Conservation (phyloP, 2,113 vertebrate genomes). For the Numenius arquata region DNA sequence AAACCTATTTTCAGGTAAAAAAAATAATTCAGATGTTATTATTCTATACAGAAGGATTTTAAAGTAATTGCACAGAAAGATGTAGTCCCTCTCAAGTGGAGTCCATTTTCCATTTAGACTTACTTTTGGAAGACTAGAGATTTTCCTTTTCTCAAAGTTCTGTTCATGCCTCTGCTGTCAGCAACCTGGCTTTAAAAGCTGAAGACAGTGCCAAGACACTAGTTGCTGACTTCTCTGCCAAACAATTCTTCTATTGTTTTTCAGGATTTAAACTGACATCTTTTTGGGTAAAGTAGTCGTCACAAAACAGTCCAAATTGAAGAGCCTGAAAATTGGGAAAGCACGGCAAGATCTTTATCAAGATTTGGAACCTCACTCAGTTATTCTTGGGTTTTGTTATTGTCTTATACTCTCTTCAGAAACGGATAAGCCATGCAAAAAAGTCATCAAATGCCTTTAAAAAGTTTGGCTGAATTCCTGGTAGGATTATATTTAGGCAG, state of each 20-base stretch:
- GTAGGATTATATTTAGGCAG: background rate
- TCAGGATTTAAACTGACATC: slow-evolving; percentile 9
- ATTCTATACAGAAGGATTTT: background rate
- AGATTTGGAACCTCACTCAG: background rate
- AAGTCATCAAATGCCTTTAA: background rate
- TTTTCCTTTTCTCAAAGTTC: background rate
- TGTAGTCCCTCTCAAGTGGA: background rate
- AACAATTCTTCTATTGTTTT: slow-evolving; percentile 42
- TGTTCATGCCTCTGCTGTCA: slow-evolving; percentile 4
- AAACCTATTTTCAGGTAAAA: background rate
- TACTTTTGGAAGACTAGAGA: background rate
- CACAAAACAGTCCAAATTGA: background rate
- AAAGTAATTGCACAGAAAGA: background rate
- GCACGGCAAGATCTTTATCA: background rate
- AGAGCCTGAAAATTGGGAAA: slow-evolving; percentile 12
- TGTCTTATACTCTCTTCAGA: background rate
- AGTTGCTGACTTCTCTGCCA: background rate
- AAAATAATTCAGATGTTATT: background rate
- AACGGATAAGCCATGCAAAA: background rate
- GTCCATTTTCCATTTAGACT: background rate
- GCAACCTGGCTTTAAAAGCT: slow-evolving; percentile 23
- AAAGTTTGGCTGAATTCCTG: background rate
- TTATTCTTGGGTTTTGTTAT: background rate
- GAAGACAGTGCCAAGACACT: slow-evolving; percentile 12
- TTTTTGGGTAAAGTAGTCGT: background rate